phyloP scores from a whole-genome alignment of 2,797 vertebrate genomes.

The Oreonectes daqikongensis region DNA sequence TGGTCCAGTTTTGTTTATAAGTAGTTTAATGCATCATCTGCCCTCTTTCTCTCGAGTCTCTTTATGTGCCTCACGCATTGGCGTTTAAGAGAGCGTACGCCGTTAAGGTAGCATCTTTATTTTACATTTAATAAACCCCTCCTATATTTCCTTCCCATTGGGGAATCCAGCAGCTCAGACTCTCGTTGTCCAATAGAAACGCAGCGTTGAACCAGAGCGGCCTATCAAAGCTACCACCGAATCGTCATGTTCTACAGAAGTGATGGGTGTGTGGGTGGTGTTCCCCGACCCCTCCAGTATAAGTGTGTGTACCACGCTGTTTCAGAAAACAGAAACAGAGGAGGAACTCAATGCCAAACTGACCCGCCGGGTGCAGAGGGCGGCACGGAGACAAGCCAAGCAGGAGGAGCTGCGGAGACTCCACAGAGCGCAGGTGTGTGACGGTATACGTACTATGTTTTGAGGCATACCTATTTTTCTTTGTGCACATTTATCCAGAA shows the following conservation, averaged over 20 bases:
- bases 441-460: neutral
- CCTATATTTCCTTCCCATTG: slow-evolving; percentile 2
- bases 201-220: slow-evolving; percentile 22
- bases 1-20: slow-evolving; percentile 52
- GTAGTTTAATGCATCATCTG: slow-evolving; percentile 50
- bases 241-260: slow-evolving; percentile 69
- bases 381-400: slow-evolving; percentile 87
- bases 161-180: slow-evolving; percentile 10
- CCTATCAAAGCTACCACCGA: slow-evolving; percentile 41
- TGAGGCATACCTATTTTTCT: too few relatives aligned
- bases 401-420: slow-evolving; percentile 92
- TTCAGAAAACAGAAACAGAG: slow-evolving; percentile 79
- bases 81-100: slow-evolving; percentile 87
- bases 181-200: slow-evolving; percentile 60
- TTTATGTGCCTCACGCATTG: slow-evolving; percentile 90
- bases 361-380: slow-evolving; percentile 86
- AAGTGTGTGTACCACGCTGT: slow-evolving; percentile 68
- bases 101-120: slow-evolving; percentile 85
- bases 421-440: slow-evolving; percentile 89
- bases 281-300: slow-evolving; percentile 67
- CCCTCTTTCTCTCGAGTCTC: slow-evolving; percentile 74
- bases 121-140: slow-evolving; percentile 52
- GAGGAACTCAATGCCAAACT: slow-evolving; percentile 86
- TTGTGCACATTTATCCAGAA: too few relatives aligned
- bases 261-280: slow-evolving; percentile 62